phyloP scores from a whole-genome alignment of 2,113 vertebrate genomes.

The Hemiprocne comata region DNA sequence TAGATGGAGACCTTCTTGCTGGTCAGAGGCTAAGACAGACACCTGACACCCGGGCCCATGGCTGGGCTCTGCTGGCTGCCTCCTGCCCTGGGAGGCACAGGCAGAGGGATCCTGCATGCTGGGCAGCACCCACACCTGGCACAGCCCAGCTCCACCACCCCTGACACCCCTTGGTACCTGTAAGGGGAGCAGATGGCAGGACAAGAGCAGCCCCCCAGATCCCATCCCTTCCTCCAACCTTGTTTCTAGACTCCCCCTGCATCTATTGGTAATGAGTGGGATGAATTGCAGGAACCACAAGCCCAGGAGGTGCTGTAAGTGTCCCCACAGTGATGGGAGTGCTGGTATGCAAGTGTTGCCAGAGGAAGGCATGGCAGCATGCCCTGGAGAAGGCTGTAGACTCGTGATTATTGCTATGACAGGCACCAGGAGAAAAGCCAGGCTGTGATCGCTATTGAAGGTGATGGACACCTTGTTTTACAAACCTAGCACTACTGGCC shows the following conservation, averaged over 20 bases:
- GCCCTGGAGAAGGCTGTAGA: background rate
- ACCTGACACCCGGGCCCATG: background rate
- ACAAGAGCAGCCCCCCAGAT: background rate
- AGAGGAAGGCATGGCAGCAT: background rate
- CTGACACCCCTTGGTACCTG: background rate
- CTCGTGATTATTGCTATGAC: background rate
- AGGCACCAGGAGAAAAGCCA: background rate
- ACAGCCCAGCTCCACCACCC: background rate
- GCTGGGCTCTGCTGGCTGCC: background rate
- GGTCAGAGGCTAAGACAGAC: constrained; percentile 23
- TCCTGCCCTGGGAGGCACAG: background rate
- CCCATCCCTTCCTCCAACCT: background rate
- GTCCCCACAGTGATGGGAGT: background rate
- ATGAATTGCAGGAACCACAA: background rate
- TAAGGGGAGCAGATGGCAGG: fast-evolving
- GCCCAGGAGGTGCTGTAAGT: background rate
- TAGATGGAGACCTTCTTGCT: constrained; percentile 40
- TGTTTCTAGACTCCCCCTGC: background rate
- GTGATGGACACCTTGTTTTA: background rate
- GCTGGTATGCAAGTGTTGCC: background rate
- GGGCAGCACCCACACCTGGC: fast-evolving
- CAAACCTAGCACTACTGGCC: background rate
- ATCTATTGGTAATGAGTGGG: background rate
- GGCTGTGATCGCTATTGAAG: background rate
- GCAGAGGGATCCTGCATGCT: background rate